Base-by-base conservation (phyloP, 2,888 invertebrate species). In the Lasioglossum marginatum region DNA sequence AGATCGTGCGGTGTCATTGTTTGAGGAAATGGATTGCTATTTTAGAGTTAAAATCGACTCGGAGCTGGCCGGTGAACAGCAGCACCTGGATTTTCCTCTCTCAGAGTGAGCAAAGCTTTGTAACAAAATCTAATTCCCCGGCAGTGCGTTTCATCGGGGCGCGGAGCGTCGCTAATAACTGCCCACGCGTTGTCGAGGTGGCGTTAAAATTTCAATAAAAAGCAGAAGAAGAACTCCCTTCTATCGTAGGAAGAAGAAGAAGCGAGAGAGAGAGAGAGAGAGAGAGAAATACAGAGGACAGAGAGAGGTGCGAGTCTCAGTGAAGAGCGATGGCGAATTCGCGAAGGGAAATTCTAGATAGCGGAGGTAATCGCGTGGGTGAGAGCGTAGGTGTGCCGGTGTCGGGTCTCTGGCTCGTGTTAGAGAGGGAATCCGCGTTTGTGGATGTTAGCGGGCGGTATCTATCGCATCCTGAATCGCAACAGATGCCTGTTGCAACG, bases 401-500 rank as follows among this genome's bases (percentile, higher is more conserved):
- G 79, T 73, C 68, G 45, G 27, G 60, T 60, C 60, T 14, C 60
- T 16, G 60, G 60, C 60, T 60, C 60, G 60, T 60, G 60, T 60
- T 60, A 60, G 70, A 68, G 78, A 83, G 87, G 34, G 34, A 34
- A 66, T 66, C 34, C 89, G 19, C 89, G 86, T 89, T 90, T 91
- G 87, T 81, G 89, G 74, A 88, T 71, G 81, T 68, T 88, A 82
- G 88, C 83, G 63, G 68, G 48, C 85, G 84, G 88, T 92, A 93
- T 94, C 94, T 92, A 93, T 93, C 92, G 93, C 80, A 89, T 91
- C 92, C 92, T 92, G 92, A 92, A 92, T 93, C 92, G 93, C 94
- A 94, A 94, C 93, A 93, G 94, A 94, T 93, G 94, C 94, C 94
- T 94, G 94, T 95, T 95, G 94, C 94, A 94, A 95, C 94, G 93